Evolutionary conservation across 2,888 invertebrate genomes (phyloP).

Genomic region (Dendrolimus houi): DNA sequence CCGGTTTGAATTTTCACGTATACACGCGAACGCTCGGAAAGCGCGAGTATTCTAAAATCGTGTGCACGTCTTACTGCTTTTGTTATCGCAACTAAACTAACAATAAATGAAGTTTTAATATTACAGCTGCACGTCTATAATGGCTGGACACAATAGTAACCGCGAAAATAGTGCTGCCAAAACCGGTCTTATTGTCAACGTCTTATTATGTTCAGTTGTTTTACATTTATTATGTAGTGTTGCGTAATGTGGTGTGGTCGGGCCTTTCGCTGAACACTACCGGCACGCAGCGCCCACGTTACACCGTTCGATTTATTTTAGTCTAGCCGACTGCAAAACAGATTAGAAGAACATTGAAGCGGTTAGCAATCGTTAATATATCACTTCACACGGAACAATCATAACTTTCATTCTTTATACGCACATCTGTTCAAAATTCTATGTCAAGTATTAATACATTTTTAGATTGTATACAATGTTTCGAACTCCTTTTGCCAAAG

Average conservation of each 20-base stretch:
- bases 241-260: constrained; percentile 21
- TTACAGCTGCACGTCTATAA: constrained; percentile 43
- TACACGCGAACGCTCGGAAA: too few species aligned
- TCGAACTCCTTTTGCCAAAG: too few species aligned
- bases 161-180: constrained; percentile 46
- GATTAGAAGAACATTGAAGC: constrained; percentile 17
- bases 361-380: constrained; percentile 28
- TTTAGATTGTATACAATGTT: too few species aligned
- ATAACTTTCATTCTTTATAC: constrained; percentile 15
- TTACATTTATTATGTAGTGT: constrained; percentile 23
- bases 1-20: too few species aligned
- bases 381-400: constrained; percentile 20
- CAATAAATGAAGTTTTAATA: constrained; percentile 32
- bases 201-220: constrained; percentile 32
- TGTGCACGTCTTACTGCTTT: constrained; percentile 43
- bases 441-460: too few species aligned
- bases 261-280: constrained; percentile 47
- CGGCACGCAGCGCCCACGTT: constrained; percentile 36
- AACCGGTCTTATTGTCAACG: constrained; percentile 44
- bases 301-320: constrained; percentile 51
- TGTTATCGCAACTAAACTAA: constrained; percentile 59
- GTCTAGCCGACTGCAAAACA: constrained; percentile 31
- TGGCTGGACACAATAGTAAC: constrained; percentile 39
- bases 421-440: too few species aligned
- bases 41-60: too few species aligned